A percentile compares a stretch with the other conserved stretches of the same genome.
Evolutionary conservation across 2,113 vertebrate genomes (phyloP).

Genomic region (Chaetodon auriga): DNA sequence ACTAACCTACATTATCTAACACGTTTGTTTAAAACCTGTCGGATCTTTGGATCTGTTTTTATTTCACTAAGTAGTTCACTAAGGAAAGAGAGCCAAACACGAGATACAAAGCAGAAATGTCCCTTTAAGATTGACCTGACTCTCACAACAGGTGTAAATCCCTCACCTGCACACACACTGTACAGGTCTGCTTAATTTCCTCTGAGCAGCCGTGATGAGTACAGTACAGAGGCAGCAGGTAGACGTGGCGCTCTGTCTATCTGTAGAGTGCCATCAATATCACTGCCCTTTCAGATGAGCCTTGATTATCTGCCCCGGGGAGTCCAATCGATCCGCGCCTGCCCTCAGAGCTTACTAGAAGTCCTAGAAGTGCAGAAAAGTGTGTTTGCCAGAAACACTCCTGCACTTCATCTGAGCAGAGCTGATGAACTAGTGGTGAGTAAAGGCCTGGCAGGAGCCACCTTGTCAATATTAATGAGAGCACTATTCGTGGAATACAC

Average conservation of each 20-base stretch:
- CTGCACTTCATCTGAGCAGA: slow-evolving; percentile 58
- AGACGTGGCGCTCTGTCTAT: slow-evolving; percentile 1
- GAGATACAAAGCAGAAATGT: neutral
- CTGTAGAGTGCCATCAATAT: slow-evolving; percentile 44
- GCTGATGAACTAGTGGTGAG: slow-evolving; percentile 54
- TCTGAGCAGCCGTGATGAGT: neutral
- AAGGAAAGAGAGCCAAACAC: too few relatives aligned
- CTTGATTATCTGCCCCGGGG: slow-evolving; percentile 69
- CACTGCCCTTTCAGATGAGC: slow-evolving; percentile 54
- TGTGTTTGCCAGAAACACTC: slow-evolving; percentile 70
- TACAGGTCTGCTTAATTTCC: neutral
- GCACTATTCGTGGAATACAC: slow-evolving; percentile 13
- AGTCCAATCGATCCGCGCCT: slow-evolving; percentile 58
- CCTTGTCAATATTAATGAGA: slow-evolving; percentile 49
- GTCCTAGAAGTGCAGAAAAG: slow-evolving; percentile 59
- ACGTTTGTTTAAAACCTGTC: neutral
- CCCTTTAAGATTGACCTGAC: neutral
- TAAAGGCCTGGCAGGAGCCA: slow-evolving; percentile 25
- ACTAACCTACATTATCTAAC: neutral
- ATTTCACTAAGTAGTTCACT: too few relatives aligned
- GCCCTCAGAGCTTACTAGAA: slow-evolving; percentile 56
- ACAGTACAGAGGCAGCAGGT: neutral
- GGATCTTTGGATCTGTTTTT: neutral
- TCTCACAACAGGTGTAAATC: neutral
- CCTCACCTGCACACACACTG: neutral